A percentile compares a stretch with the other conserved stretches of the same genome.
Evolutionary conservation across 2,888 invertebrate genomes (phyloP).

Genomic region (Poecilus cupreus): DNA sequence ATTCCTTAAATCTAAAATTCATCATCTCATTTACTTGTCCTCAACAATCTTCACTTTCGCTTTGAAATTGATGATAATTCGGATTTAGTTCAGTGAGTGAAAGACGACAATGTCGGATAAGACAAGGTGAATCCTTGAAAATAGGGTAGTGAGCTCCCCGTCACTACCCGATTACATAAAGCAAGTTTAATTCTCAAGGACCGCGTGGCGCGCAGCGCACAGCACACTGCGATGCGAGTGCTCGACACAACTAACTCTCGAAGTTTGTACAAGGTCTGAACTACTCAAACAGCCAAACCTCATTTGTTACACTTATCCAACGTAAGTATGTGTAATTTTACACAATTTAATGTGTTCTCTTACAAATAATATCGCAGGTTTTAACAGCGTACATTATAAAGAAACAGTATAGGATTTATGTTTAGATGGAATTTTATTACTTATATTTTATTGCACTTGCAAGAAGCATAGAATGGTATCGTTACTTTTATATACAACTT

Average conservation of each 20-base stretch:
- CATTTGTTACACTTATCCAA: neutral
- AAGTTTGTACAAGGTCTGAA: neutral
- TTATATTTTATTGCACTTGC: no score
- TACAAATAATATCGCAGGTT: no score
- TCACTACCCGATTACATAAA: conserved; percentile 15
- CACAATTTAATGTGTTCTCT: neutral
- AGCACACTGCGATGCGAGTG: neutral
- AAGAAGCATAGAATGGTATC: no score
- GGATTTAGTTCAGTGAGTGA: conserved; percentile 14
- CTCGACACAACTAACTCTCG: neutral
- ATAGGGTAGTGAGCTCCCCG: neutral
- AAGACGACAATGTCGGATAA: conserved; percentile 18
- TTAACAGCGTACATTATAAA: no score
- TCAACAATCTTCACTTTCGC: neutral
- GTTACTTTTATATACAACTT: no score
- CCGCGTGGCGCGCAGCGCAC: no score
- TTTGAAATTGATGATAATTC: conserved; percentile 29
- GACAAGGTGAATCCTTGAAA: conserved; percentile 27
- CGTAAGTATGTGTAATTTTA: neutral
- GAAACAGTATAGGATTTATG: no score
- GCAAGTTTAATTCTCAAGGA: conserved; percentile 1
- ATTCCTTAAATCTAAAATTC: no score
- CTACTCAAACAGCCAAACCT: conserved; percentile 1
- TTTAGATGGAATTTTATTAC: no score
- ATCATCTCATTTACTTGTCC: no score